Percentiles rank a stretch among this genome's conserved stretches.
Conservation (phyloP, 1,140 invertebrate species). For the Drosophila pseudoobscura region DNA sequence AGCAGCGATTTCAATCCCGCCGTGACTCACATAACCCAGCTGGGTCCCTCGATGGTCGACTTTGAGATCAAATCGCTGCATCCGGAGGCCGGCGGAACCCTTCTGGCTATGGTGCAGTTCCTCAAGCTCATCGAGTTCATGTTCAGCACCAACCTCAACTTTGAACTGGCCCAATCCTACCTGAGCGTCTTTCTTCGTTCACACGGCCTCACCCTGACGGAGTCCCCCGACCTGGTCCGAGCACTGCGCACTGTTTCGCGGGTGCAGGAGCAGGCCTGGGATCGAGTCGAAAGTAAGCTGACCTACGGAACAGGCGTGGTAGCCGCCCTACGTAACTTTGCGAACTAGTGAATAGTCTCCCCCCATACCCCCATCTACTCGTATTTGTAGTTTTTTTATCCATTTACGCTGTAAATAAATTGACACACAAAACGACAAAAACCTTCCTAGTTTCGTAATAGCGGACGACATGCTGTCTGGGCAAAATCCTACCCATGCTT, state of each 20-base stretch:
- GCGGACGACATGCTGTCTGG: too few species aligned
- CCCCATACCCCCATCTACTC: too few species aligned
- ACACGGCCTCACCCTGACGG: conserved; percentile 88
- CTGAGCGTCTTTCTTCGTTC: conserved; percentile 95
- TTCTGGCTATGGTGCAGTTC: conserved; percentile 90
- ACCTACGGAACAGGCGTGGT: conserved; percentile 91
- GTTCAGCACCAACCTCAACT: conserved; percentile 91
- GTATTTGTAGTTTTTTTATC: conserved; percentile 28
- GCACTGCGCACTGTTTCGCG: conserved; percentile 86
- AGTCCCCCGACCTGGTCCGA: conserved; percentile 85
- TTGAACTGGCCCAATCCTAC: conserved; percentile 96
- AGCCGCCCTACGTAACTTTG: conserved; percentile 87
- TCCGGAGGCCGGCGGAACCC: conserved; percentile 88
- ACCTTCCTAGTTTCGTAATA: too few species aligned
- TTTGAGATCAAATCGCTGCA: conserved; percentile 93
- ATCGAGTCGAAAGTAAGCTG: conserved; percentile 88
- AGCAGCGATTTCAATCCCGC: conserved; percentile 84
- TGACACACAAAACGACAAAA: conserved; percentile 14
- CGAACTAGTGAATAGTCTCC: conserved; percentile 43
- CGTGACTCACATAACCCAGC: conserved; percentile 90
- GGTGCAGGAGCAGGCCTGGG: conserved; percentile 87
- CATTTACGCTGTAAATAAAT: conserved; percentile 60
- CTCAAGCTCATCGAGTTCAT: conserved; percentile 89
- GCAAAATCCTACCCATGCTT: too few species aligned
- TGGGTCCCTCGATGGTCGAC: conserved; percentile 94